phyloP scores from a whole-genome alignment of 53 echinoderm and acorn worm genomes.

The Henricia sp. region DNA sequence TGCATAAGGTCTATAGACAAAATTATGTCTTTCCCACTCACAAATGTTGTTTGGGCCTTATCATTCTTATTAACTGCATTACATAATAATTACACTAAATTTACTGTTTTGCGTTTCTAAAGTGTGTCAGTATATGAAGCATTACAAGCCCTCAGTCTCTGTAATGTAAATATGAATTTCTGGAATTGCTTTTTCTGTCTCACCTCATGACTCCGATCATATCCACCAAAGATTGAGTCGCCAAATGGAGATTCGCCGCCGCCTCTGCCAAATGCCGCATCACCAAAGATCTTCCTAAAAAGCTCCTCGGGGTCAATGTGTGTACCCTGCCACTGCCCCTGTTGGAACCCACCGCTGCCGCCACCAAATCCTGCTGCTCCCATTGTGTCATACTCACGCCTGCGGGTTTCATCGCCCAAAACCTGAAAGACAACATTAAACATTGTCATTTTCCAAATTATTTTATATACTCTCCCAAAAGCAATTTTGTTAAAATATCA shows the following conservation, averaged over 20 bases:
- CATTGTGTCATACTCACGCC: slow-evolving; percentile 88
- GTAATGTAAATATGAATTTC: too few species aligned
- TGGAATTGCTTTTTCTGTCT: background rate
- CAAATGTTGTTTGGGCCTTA: too few species aligned
- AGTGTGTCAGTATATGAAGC: too few species aligned
- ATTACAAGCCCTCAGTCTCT: too few species aligned
- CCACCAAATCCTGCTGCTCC: slow-evolving; percentile 89
- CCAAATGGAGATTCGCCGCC: slow-evolving; percentile 78
- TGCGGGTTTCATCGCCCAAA: slow-evolving; percentile 78
- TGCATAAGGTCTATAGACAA: too few species aligned
- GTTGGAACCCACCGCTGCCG: slow-evolving; percentile 68
- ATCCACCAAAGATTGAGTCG: slow-evolving; percentile 86
- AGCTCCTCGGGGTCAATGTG: slow-evolving; percentile 95
- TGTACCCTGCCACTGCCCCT: slow-evolving; percentile 80
- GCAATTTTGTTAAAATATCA: too few species aligned
- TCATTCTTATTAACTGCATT: too few species aligned
- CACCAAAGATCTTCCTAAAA: slow-evolving; percentile 96
- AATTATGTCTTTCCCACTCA: too few species aligned
- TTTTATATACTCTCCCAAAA: too few species aligned
- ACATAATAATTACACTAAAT: too few species aligned
- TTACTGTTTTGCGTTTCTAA: too few species aligned
- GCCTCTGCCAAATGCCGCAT: slow-evolving; percentile 69
- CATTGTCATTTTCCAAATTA: background rate
- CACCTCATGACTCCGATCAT: slow-evolving; percentile 83
- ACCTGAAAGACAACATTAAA: slow-evolving; percentile 39